Conservation (phyloP, 2,113 vertebrate genomes). For the Mormoops blainvillei region DNA sequence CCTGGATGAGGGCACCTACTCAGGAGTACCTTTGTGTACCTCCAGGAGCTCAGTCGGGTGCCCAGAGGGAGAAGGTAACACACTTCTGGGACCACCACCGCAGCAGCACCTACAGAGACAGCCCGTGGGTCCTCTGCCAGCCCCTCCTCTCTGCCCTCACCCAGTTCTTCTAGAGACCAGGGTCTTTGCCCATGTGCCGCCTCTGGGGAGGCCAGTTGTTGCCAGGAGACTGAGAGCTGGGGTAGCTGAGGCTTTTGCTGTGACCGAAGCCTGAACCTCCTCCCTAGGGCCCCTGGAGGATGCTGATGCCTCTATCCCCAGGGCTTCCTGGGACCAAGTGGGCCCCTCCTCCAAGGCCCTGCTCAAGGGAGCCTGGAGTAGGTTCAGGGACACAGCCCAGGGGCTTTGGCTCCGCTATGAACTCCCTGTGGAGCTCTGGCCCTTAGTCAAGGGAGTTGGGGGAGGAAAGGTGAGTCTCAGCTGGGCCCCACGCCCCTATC, state of each 20-base stretch:
- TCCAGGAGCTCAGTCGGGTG: not conserved
- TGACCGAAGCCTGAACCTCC: slow-evolving; percentile 54
- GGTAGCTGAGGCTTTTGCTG: not conserved
- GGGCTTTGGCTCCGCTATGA: not conserved
- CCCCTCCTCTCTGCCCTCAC: not conserved
- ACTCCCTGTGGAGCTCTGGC: not conserved
- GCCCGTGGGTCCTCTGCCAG: not conserved
- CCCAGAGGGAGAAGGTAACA: not conserved
- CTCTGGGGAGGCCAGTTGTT: slow-evolving; percentile 12
- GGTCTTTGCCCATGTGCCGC: not conserved
- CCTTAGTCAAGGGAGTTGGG: not conserved
- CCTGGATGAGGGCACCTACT: not conserved
- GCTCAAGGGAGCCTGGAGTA: not conserved
- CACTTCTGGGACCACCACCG: not conserved
- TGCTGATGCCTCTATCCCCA: not conserved
- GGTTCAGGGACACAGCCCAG: not conserved
- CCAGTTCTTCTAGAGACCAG: not conserved
- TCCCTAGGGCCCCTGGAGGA: not conserved
- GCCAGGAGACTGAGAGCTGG: slow-evolving; percentile 21
- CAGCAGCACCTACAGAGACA: not conserved
- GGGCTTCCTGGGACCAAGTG: not conserved
- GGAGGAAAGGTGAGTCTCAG: not conserved
- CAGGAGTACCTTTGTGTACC: not conserved
- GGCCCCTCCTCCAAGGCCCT: slow-evolving; percentile 15
- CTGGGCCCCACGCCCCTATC: not conserved